Evolutionary conservation across 1,140 invertebrate genomes (phyloP), one percentile per base, ranked within the genome.

Genomic region (Nymphalis io): DNA sequence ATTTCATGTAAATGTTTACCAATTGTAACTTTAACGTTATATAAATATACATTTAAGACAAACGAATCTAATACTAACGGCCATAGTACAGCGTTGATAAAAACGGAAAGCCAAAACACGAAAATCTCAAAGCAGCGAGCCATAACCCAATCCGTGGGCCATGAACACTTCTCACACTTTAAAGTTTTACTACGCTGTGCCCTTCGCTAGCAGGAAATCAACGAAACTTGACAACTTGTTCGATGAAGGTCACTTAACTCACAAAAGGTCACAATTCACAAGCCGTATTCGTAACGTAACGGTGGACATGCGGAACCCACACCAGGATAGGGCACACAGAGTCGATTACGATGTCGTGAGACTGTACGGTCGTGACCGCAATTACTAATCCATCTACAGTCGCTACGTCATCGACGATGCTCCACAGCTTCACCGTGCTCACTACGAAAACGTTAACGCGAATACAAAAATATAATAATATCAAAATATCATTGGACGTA

Each of bases 41-140:
- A 11, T 42, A n/a, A 42, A 42, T 3, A 13, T 13, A 3, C 3
- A 13, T 42, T 42, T 16, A 2, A 46, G 15, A n/a, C 42, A 46
- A n/a, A 51, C 16, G 18, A 12, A 51, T 12, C 3, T 20, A 40
- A 60, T 83, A 84, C 82, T 82, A 79, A 84, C 80, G 80, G 80
- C 64, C 74, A 70, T 62, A 80, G 61, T 27, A 80, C 59, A 2
- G 51, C 51, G 69, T 81, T 68, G 64, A 79, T 40, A 40, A 82
- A 64, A 38, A 69, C 70, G 23, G 76, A 80, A 46, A 82, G 75
- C 78, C 82, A 82, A 46, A 76, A 68, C 73, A 82, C 58, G 44
- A 84, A 51, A 51, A 76, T 73, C 59, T 79, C 72, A 68, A 81
- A 63, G 55, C 79, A 81, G 10, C 73, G 61, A 62, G 79, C 20